Base-by-base conservation (phyloP, 1,140 invertebrate genomes). In the Drosophila tani region DNA sequence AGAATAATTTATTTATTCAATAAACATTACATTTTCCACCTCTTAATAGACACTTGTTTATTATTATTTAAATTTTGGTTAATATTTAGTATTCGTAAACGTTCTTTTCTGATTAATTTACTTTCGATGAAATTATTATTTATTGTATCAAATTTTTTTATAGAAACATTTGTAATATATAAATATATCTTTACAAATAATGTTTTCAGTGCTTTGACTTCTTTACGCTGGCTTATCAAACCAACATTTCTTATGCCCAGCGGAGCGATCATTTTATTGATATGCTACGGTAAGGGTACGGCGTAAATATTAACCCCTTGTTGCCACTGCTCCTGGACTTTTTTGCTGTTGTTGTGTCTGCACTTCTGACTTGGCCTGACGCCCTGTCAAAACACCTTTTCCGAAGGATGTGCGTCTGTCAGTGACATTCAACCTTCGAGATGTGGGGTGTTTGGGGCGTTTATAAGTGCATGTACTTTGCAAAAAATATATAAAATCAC, bases 211-310 rank as follows among this genome's bases (percentile, higher is more conserved):
- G 46, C 43, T 45, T 14, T 41, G 46, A 58, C 51, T 51, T 53
- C 51, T 40, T 38, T 49, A 66, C 47, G 69, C 50, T 58, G 50
- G 43, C 59, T 77, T 79, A 79, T 79, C 76, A 79, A 73, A 79
- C 67, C 71, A 74, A 79, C 67, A 76, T 76, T 79, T 79, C 51
- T 29, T 75, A 81, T 85, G 81, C 84, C 84, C 84, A 84, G 78
- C 77, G 78, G 84, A 84, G 78, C 85, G 60, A 87, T 87, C 53
- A 88, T 82, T 87, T 87, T 88, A 87, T 87, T 87, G 84, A 87
- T 81, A 87, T 65, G 68, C 68, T 43, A 77, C 57, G 51, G 79
- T 50, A 53, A 75, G 59, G 62, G 79, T 74, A 75, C 19, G 47
- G 29, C 41, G 29, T 41, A 47, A 65, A 63, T 71, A 67, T 77